Conservation (phyloP, 2,797 vertebrate species). For the Echeneis naucrates region DNA sequence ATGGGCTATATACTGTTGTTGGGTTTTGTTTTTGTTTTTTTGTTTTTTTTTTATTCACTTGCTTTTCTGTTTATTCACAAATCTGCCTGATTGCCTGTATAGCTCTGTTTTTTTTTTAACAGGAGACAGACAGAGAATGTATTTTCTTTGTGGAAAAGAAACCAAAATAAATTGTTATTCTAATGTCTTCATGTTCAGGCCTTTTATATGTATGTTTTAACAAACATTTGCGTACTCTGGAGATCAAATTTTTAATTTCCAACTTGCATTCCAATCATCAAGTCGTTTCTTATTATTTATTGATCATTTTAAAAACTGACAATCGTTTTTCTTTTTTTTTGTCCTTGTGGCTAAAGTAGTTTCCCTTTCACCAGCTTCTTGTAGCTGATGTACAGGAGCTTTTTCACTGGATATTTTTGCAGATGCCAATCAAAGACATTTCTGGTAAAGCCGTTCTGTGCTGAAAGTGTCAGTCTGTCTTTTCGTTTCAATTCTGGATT, state of each 20-base stretch:
- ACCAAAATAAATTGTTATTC: conserved; percentile 52
- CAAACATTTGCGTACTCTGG: conserved; percentile 40
- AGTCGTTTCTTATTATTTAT: conserved; percentile 79
- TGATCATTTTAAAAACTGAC: conserved; percentile 72
- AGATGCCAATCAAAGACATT: conserved; percentile 40
- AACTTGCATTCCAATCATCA: conserved; percentile 63
- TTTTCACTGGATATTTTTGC: conserved; percentile 46
- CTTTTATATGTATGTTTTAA: conserved; percentile 48
- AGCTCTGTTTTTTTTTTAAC: conserved; percentile 17
- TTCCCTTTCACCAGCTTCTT: conserved; percentile 20
- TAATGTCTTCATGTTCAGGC: conserved; percentile 35
- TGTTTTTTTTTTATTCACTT: not conserved
- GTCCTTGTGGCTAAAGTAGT: conserved; percentile 11
- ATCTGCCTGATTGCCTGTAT: conserved; percentile 48
- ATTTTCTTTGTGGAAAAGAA: conserved; percentile 64
- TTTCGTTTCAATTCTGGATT: conserved; percentile 55
- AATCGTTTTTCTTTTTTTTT: conserved; percentile 65
- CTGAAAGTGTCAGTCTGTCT: conserved; percentile 42
- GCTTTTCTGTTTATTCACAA: conserved; percentile 38
- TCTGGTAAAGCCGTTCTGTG: conserved; percentile 30
- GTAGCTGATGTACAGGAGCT: conserved; percentile 14
- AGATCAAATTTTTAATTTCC: conserved; percentile 36
- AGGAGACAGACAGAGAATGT: conserved; percentile 65
- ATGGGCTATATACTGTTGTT: conserved; percentile 45
- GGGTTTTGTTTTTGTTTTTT: conserved; percentile 36